phyloP scores from a whole-genome alignment of 1,140 invertebrate genomes.

The Drosophila auraria region DNA sequence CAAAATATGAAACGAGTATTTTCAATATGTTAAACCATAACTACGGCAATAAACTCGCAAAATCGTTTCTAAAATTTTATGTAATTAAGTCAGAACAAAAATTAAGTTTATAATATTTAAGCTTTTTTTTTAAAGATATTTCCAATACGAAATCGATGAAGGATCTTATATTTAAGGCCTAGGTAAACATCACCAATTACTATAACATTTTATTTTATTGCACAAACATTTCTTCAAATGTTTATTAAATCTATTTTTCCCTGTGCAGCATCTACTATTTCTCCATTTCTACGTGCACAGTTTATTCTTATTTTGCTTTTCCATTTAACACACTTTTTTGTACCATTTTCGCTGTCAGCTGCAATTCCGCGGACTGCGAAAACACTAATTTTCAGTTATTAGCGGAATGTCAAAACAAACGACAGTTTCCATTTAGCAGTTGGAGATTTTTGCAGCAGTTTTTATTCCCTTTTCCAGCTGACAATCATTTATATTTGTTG shows the following conservation, averaged over 20 bases:
- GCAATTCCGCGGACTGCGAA: slow-evolving; percentile 41
- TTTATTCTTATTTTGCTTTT: slow-evolving; percentile 10
- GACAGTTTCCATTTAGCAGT: slow-evolving; percentile 52
- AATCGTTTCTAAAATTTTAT: no score
- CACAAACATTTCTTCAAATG: slow-evolving; percentile 8
- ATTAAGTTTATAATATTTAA: no score
- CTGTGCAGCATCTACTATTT: background rate
- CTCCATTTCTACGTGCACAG: slow-evolving; percentile 2
- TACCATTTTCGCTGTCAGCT: slow-evolving; percentile 16
- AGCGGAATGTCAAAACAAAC: slow-evolving; percentile 77
- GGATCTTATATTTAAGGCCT: no score
- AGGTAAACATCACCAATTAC: background rate
- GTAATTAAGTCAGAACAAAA: no score
- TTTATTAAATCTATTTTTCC: no score
- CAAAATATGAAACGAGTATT: background rate
- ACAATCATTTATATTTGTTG: slow-evolving; percentile 21
- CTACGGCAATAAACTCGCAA: no score
- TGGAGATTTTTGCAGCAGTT: slow-evolving; percentile 18
- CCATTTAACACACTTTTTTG: slow-evolving; percentile 17
- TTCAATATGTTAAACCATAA: background rate
- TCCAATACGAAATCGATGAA: no score
- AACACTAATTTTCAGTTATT: slow-evolving; percentile 77
- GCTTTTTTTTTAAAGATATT: no score
- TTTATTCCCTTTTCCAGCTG: slow-evolving; percentile 16
- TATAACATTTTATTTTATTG: background rate